Evolutionary conservation across 2,797 vertebrate species (phyloP), one percentile per base, ranked within the genome.

Genomic region (Remorina albescens): DNA sequence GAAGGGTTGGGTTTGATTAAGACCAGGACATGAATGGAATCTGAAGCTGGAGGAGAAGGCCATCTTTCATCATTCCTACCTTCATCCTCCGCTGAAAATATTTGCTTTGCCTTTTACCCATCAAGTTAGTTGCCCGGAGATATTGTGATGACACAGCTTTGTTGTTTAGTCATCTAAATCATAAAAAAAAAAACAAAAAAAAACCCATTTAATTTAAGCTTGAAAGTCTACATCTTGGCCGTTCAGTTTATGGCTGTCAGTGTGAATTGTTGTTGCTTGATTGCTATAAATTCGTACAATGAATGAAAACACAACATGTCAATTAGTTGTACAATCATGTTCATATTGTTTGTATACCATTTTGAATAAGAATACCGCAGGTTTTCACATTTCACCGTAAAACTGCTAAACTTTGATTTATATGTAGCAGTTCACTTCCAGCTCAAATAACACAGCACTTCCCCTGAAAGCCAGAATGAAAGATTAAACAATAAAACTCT

Each of bases 31-130:
- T 15, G 53, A 54, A 50, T 74, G 41, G 80, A 73, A 80, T 69
- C 1, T 76, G 39, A 86, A 75, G 59, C 71, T 21, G 25, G 36
- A 65, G 44, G 72, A 79, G 81, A 84, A 59, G 55, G 21, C 64
- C 49, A 42, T 49, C n/a, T 75, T 85, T 83, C 51, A 78, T 85
- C 67, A 54, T 26, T 67, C 55, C 61, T 66, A 71, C 50, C 51
- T 68, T 36, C 23, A 41, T 77, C 30, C 47, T 72, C 56, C 46
- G 58, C 60, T 53, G 55, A 82, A 78, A 82, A 68, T 63, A 58
- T 56, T 67, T 74, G 36, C 66, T 83, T 76, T 78, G 73, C 68
- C 81, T 84, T 54, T 47, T n/a, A n/a, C 73, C 58, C 65, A 12
- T 75, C 60, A 59, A 53, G 46, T 71, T 59, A 56, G 51, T 49